These are phyloP conservation scores for Mugil cephalus DNA, from an alignment of 2,113 vertebrate genomes.

Conservation along the genomic window DNA sequence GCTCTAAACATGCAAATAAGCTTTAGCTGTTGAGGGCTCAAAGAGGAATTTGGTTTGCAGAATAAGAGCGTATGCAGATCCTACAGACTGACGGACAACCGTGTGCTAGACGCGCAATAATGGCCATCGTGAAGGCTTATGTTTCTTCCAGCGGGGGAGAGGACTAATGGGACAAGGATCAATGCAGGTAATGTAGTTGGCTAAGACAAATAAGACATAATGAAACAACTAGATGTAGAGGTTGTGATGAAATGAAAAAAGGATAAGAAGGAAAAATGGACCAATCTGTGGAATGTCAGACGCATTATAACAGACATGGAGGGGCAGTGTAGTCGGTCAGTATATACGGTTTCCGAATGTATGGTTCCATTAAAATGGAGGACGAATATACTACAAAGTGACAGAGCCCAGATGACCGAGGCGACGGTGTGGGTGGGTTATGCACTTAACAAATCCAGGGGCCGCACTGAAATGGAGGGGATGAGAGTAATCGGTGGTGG, in stretches of 20 bases:
- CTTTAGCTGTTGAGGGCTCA: conserved; percentile 50
- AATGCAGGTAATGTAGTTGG: conserved; percentile 1
- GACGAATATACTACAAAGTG: conserved; percentile 2
- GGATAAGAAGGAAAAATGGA: not conserved
- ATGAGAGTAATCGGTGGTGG: conserved; percentile 44
- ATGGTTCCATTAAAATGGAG: conserved; percentile 24
- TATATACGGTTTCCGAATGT: not conserved
- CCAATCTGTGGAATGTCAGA: not conserved
- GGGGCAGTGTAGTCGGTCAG: not conserved
- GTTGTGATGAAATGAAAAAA: conserved; percentile 3
- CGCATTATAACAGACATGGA: not conserved
- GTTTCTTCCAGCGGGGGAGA: conserved; percentile 19
- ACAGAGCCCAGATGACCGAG: conserved; percentile 12
- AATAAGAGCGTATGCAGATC: conserved; percentile 42
- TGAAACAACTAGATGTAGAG: conserved; percentile 26
- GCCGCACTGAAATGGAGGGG: conserved; percentile 23
- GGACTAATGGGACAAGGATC: conserved; percentile 21
- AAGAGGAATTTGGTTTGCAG: conserved; percentile 41
- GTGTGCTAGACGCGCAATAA: not conserved
- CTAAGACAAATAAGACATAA: conserved; percentile 20
- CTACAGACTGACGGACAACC: conserved; percentile 22
- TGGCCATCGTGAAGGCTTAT: not conserved
- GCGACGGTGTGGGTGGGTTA: not conserved
- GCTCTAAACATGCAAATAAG: conserved; percentile 59
- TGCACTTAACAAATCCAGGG: conserved; percentile 38